Conservation (phyloP, 2,888 invertebrate genomes). For the Erannis defoliaria region DNA sequence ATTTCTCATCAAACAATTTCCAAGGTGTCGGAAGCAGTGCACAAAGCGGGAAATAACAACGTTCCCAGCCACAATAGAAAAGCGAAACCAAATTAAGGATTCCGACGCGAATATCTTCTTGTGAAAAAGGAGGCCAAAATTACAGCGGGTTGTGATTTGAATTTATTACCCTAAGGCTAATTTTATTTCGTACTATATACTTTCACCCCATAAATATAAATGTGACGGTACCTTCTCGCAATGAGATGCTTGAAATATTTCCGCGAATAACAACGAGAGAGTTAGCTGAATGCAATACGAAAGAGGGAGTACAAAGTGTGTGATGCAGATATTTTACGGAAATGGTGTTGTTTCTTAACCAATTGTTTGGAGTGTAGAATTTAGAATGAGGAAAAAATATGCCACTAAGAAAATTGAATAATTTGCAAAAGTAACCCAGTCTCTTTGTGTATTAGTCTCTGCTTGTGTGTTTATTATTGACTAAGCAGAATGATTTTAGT, state of each 20-base stretch:
- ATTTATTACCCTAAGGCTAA: constrained; percentile 82
- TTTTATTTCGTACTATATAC: constrained; percentile 70
- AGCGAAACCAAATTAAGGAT: constrained; percentile 81
- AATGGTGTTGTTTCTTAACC: constrained; percentile 67
- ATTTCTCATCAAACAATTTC: constrained; percentile 44
- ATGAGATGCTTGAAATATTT: constrained; percentile 10
- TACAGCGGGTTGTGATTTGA: constrained; percentile 82
- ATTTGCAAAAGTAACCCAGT: background rate
- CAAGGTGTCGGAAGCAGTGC: constrained; percentile 56
- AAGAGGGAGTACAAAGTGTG: constrained; percentile 3
- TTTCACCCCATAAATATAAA: constrained; percentile 32
- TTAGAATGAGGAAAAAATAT: background rate
- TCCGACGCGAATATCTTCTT: constrained; percentile 76
- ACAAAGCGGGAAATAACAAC: constrained; percentile 70
- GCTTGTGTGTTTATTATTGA: too few species aligned
- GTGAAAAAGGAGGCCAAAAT: constrained; percentile 80
- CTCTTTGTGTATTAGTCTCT: background rate
- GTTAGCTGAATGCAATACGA: constrained; percentile 6
- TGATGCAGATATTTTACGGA: constrained; percentile 37
- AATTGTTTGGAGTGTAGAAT: constrained; percentile 58
- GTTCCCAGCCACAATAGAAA: constrained; percentile 74
- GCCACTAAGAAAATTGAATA: too few species aligned
- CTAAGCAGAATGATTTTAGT: too few species aligned
- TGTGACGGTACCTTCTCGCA: constrained; percentile 18
- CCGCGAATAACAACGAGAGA: background rate